phyloP scores from a whole-genome alignment of 2,113 vertebrate genomes.

The Corythoichthys intestinalis region DNA sequence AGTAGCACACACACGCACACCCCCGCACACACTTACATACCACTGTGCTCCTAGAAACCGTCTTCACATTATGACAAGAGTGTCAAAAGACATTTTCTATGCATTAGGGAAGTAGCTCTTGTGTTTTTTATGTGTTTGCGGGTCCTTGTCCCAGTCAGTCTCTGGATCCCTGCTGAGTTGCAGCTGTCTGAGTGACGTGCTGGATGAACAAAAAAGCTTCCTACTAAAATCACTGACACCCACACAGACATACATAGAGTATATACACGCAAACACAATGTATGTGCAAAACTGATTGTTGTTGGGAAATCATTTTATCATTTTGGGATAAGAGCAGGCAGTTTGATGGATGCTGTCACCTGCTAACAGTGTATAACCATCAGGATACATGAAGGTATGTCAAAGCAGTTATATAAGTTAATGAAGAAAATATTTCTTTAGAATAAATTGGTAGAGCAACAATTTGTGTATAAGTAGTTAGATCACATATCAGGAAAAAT shows the following conservation, averaged over 20 bases:
- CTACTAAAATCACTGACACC: slow-evolving; percentile 53
- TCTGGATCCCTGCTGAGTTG: slow-evolving; percentile 57
- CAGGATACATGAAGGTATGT: neutral
- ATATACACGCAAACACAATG: slow-evolving; percentile 18
- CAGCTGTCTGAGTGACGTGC: slow-evolving; percentile 66
- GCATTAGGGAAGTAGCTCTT: neutral
- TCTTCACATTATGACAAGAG: neutral
- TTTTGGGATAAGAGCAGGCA: slow-evolving; percentile 19
- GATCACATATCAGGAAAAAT: neutral
- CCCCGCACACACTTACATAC: slow-evolving; percentile 3
- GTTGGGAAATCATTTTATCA: slow-evolving; percentile 27
- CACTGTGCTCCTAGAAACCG: neutral
- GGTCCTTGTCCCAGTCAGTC: slow-evolving; percentile 22
- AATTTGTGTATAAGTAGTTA: neutral
- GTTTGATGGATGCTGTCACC: slow-evolving; percentile 46
- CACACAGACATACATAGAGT: neutral
- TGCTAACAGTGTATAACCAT: slow-evolving; percentile 8
- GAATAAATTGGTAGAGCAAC: neutral
- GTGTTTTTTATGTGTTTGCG: slow-evolving; percentile 1
- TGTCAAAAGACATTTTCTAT: neutral
- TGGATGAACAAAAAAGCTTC: slow-evolving; percentile 57
- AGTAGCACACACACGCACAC: slow-evolving; percentile 1
- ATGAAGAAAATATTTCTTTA: neutral
- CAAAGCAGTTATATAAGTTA: too few relatives aligned
- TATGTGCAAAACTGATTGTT: slow-evolving; percentile 3